Evolutionary conservation across 2,113 vertebrate genomes (phyloP).

Genomic region (Ia io): DNA sequence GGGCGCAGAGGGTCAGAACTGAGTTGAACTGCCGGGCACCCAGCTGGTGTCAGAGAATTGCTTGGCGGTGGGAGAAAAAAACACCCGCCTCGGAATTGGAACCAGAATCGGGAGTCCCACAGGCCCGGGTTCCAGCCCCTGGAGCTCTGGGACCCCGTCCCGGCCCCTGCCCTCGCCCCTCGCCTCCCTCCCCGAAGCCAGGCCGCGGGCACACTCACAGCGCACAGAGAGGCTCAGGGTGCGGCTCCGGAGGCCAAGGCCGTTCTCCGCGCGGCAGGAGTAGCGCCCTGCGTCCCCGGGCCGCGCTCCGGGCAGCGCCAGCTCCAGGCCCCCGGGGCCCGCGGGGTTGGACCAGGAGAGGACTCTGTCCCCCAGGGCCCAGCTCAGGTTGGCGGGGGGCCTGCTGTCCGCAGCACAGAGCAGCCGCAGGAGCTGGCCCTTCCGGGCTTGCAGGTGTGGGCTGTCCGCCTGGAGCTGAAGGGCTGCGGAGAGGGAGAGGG

Average conservation of each 20-base stretch:
- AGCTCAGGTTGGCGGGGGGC: slow-evolving; percentile 2
- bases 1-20: not conserved
- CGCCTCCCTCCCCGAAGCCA: not conserved
- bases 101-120: rapidly evolving
- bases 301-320: slow-evolving; percentile 20
- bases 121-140: not conserved
- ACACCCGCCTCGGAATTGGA: rapidly evolving
- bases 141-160: not conserved
- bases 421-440: slow-evolving; percentile 58
- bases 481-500: not conserved
- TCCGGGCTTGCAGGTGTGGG: not conserved
- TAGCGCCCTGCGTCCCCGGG: slow-evolving; percentile 44
- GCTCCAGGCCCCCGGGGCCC: not conserved
- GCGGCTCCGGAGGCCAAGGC: not conserved
- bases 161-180: not conserved
- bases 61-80: not conserved
- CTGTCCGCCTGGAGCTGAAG: not conserved
- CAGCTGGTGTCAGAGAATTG: not conserved
- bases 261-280: slow-evolving; percentile 48
- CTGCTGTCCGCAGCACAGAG: slow-evolving; percentile 32
- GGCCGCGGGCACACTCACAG: slow-evolving; percentile 36
- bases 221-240: slow-evolving; percentile 54
- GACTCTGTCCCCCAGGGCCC: slow-evolving; percentile 28
- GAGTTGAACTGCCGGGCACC: not conserved
- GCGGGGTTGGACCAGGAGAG: not conserved